Evolutionary conservation across 1,140 invertebrate genomes (phyloP), one percentile per base, ranked within the genome.

Genomic region (Heliothis virescens): DNA sequence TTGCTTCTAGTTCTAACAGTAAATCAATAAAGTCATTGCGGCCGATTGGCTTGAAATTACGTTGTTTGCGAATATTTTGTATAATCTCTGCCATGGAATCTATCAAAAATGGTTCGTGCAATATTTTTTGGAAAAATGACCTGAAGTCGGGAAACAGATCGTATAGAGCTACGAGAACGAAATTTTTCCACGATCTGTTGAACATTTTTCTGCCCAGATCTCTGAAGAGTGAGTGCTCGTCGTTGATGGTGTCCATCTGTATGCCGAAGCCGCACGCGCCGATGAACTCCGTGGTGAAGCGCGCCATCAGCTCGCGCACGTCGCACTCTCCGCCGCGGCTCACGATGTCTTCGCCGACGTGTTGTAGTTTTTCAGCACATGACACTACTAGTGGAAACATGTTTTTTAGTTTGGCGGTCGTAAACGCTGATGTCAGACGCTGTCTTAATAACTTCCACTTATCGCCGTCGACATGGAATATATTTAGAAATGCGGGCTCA

Each of bases 401-500:
- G 16, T 88, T 89, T 85, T 95, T 95, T 59, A 97, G 91, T 87
- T 96, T 96, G n/a, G 93, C 93, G 0, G 95, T 90, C 1, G 96
- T 96, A 84, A 96, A 96, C 0, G 95, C 95, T 1, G 96, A 95
- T 15, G 95, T 95, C 52, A 96, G 85, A 59, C 96, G 95, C n/a
- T 91, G 86, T 52, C 96, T 86, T 10, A 96, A 83, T 15, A 95
- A 85, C 86, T 95, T 95, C 96, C 96, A 97, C 13, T 86, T 82
- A 47, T 95, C 93, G 3, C 95, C 95, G 3, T 89, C 87, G 1
- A 87, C 67, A 47, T 93, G 89, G 47, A 95, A 94, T 4, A 95
- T 48, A 83, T 94, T 94, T 5, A 34, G 50, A 2, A 84, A 63
- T 7, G 94, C 18, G 2, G 88, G 84, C 16, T 93, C 90, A 13